These are phyloP conservation scores for Pocillopora verrucosa DNA, from an alignment of 64 coral and sea anemone genomes.

Conservation along the genomic window DNA sequence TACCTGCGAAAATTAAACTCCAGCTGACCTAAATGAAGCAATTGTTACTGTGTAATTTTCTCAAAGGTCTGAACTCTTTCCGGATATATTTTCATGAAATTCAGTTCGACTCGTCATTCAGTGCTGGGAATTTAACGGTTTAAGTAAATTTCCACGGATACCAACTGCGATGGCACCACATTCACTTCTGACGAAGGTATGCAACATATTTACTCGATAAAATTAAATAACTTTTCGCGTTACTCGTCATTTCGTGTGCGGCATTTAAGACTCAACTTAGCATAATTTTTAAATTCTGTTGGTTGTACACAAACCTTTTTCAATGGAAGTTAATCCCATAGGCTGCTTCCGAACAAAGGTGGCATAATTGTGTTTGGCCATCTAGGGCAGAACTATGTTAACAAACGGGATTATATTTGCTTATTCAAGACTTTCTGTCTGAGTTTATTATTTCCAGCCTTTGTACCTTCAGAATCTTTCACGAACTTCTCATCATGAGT, in stretches of 20 bases:
- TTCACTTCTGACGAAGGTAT: too few relatives aligned
- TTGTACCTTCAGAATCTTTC: neutral
- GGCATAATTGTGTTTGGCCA: slow-evolving; percentile 5
- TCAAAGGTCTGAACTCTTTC: too few relatives aligned
- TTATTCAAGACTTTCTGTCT: neutral
- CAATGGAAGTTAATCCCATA: neutral
- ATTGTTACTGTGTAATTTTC: too few relatives aligned
- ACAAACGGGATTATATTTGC: neutral
- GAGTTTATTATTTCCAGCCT: neutral
- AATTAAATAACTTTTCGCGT: too few relatives aligned
- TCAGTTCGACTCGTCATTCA: too few relatives aligned
- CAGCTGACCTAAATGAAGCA: too few relatives aligned
- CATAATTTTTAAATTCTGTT: neutral
- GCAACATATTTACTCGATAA: too few relatives aligned
- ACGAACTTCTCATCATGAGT: neutral
- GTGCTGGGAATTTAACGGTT: too few relatives aligned
- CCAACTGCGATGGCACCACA: too few relatives aligned
- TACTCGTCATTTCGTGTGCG: neutral
- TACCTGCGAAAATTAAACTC: too few relatives aligned
- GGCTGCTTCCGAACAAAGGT: neutral
- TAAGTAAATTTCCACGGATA: too few relatives aligned
- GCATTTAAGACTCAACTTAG: neutral
- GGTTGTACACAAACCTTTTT: neutral
- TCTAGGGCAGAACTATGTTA: neutral
- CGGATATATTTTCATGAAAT: too few relatives aligned